Percentiles rank a stretch among this genome's conserved stretches.
These are phyloP conservation scores for Heterotis niloticus DNA, from an alignment of 2,113 vertebrate genomes.

Conservation along the genomic window DNA sequence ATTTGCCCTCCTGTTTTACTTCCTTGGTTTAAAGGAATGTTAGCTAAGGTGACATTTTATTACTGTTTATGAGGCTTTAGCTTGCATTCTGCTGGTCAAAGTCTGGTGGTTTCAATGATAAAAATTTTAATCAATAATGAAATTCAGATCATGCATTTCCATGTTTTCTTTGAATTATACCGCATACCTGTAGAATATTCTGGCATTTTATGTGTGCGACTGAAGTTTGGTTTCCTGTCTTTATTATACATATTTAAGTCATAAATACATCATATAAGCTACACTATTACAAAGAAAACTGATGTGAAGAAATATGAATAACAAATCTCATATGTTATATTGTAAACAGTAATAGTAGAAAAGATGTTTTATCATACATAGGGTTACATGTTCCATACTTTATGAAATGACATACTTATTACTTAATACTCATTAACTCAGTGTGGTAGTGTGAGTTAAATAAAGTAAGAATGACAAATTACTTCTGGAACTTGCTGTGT, in stretches of 20 bases:
- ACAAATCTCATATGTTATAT: no score
- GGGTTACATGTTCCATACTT: no score
- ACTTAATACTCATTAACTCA: not conserved
- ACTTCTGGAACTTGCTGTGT: not conserved
- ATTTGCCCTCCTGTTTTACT: not conserved
- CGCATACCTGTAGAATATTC: not conserved
- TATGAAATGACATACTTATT: no score
- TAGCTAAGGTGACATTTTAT: slow-evolving; percentile 24
- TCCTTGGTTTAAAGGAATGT: slow-evolving; percentile 17
- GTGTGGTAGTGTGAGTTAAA: slow-evolving; percentile 4
- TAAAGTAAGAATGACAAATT: not conserved
- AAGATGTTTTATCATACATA: no score
- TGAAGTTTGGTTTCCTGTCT: not conserved
- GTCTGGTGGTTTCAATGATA: slow-evolving; percentile 21
- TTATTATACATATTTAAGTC: not conserved
- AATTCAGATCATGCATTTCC: not conserved
- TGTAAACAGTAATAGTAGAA: no score
- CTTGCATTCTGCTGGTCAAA: slow-evolving; percentile 16
- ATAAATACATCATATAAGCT: no score
- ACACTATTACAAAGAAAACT: no score
- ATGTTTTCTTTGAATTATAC: not conserved
- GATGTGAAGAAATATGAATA: no score
- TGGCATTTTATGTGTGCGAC: not conserved
- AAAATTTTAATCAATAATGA: slow-evolving; percentile 2
- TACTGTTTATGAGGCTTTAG: not conserved